Base-by-base conservation (phyloP, 2,888 invertebrate genomes). In the Aspidapion aeneum region DNA sequence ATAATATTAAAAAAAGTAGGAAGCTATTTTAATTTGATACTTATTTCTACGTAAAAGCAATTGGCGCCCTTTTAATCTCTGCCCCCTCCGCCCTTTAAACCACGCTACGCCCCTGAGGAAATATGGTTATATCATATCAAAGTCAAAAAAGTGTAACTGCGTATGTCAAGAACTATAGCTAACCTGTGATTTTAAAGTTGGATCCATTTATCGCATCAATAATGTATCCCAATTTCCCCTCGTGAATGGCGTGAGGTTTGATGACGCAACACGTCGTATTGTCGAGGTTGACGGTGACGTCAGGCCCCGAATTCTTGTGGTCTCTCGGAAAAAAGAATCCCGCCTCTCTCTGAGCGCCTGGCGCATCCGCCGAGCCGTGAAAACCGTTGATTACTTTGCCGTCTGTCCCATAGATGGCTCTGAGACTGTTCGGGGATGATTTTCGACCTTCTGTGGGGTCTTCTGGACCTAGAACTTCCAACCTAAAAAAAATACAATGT, bases 191-290 rank as follows among this genome's bases (percentile, higher is more conserved):
- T 35, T 35, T 35, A 74, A 91, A 96, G 61, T 87, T 86, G n/a
- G 72, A 71, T 17, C 89, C 87, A 64, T 86, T 85, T 57, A 96
- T 93, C 22, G 85, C 85, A 60, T 84, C 83, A 18, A 96, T 80
- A 1, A 94, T 90, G 60, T 84, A 80, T 0, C 94, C 95, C 55
- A 86, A 75, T 68, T 86, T 83, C 75, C 90, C 90, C 74, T 90
- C 90, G 68, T 89, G 84, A 2, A 97, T 82, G 12, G 91, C 91
- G 79, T 96, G 96, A 0, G 97, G 97, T 78, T 96, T 96, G 55
- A 97, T 88, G 60, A 97, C 82, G 73, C 92, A 93, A 61, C 92
- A 85, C 0, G 93, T 91, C 68, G 89, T 88, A 73, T 91, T 88
- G 35, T 85, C 82, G 2, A 89, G 77, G 1, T 82, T 81, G 0